Evolutionary conservation across 1,140 invertebrate species (phyloP).

Genomic region (Zelostemma sp.): DNA sequence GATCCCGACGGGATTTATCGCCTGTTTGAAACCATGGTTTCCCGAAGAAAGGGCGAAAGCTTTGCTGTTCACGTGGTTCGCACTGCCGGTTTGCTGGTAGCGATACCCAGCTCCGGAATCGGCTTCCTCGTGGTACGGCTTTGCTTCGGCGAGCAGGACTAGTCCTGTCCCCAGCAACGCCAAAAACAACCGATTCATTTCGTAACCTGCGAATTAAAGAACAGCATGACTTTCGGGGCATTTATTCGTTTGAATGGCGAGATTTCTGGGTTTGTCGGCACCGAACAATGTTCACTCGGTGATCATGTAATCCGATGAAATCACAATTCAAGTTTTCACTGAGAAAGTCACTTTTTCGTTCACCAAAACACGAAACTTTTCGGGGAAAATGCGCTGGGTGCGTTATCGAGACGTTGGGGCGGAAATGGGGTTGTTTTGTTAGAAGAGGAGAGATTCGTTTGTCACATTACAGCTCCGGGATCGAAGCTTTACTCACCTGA

Average conservation of each 20-base stretch:
- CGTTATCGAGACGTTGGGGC: no score
- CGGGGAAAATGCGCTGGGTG: no score
- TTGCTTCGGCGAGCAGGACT: constrained; percentile 22
- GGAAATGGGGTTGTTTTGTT: no score
- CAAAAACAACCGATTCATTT: constrained; percentile 43
- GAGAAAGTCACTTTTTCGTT: neutral
- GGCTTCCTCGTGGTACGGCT: constrained; percentile 38
- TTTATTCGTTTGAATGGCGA: no score
- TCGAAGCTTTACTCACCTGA: constrained; percentile 51
- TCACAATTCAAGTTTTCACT: neutral
- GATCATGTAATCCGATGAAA: no score
- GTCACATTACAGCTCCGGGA: neutral
- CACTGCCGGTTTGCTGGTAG: constrained; percentile 40
- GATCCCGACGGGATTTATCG: no score
- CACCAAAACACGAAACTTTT: neutral
- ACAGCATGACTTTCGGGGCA: neutral
- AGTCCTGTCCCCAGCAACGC: constrained; percentile 36
- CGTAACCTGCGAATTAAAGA: constrained; percentile 39
- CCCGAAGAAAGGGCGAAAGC: no score
- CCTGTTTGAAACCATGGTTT: no score
- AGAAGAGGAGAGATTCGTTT: no score
- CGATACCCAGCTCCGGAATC: constrained; percentile 40
- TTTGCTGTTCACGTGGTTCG: no score
- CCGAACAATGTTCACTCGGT: no score
- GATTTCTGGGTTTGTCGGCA: no score